Base-by-base conservation (phyloP, 2,113 vertebrate species). In the Rallus limicola region DNA sequence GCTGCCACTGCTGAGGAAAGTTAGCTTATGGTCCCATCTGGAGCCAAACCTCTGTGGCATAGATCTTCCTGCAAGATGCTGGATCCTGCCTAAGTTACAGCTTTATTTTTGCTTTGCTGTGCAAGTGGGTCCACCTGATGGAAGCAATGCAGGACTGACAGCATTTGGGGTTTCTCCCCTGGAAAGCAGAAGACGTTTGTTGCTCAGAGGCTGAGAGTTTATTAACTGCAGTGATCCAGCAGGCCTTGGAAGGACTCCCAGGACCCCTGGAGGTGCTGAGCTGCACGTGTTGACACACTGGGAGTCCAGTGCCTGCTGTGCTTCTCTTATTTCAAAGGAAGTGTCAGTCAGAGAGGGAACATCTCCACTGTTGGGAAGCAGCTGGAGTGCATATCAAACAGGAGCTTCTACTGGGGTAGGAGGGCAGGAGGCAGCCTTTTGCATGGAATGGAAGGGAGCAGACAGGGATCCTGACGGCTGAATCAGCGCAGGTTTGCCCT, bases 161-260 rank as follows among this genome's bases (percentile, higher is more conserved):
- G 55, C 38, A 8, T 74, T 72, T 78, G 34, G 50, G 31, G 17
- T 28, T 74, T 93, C 84, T 91, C 36, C 44, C n/a, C 44, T 28
- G 62, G 62, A 85, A 85, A 72, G 92, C 53, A 46, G 80, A 71
- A 62, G 25, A 48, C 31, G 78, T 88, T 40, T 80, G 75, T 98
- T 98, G 97, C 87, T 98, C 97, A 94, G 92, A 96, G 97, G 86
- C 75, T 74, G 94, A 94, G 97, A 97, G 98, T 97, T 97, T 96
- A 94, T 98, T 97, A 94, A 97, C 96, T 93, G 97, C 95, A 98
- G 96, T 11, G 19, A 90, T 82, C 83, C 72, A 90, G 82, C 78
- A 46, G 48, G 18, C 29, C 90, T 92, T 92, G 96, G 90, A 98
- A 97, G 97, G 82, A 89, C 70, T 94, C 90, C 94, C 96, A 97